Evolutionary conservation across 2,888 invertebrate species (phyloP), one percentile per base, ranked within the genome.

Genomic region (Chloroclysta siterata): DNA sequence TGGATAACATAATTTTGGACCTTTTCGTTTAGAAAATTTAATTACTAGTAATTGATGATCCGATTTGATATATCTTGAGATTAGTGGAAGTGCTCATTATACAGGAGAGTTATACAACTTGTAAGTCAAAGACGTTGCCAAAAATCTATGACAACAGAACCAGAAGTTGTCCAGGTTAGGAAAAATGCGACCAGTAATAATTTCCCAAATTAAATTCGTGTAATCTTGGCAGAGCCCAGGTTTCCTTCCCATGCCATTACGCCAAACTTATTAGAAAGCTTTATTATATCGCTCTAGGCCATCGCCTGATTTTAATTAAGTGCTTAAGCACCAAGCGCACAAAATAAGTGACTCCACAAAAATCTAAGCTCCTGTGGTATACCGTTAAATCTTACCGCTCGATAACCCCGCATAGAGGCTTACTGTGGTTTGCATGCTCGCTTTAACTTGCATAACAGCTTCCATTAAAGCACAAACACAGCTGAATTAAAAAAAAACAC

Each of bases 371-470:
- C 10, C 58, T 29, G 63, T 58, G 65, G 65, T 61, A 60, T 63
- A 68, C 65, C 64, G 70, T 67, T 69, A 67, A 72, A 70, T 61
- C 63, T 67, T 62, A 56, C 67, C 60, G 64, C 61, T 65, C 66
- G 68, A 72, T 70, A 70, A 53, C 63, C 62, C 15, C 33, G 58
- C 28, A 69, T 65, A 57, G 62, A 58, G 56, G 69, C 65, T 72
- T 69, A 71, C 62, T 60, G 67, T 60, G 69, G 70, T 70, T 70
- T 58, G 60, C 72, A 68, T 64, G 72, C 70, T 69, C 69, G 68
- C 67, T 72, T 70, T 72, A 66, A 66, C 68, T 68, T 64, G 60
- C 70, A 69, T 69, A 70, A 70, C 69, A 66, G 67, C 69, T 53
- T 55, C 69, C 65, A 69, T 66, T 67, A 68, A 63, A 70, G 44